Evolutionary conservation across 1,140 invertebrate genomes (phyloP).

Genomic region (Bombyx mandarina): DNA sequence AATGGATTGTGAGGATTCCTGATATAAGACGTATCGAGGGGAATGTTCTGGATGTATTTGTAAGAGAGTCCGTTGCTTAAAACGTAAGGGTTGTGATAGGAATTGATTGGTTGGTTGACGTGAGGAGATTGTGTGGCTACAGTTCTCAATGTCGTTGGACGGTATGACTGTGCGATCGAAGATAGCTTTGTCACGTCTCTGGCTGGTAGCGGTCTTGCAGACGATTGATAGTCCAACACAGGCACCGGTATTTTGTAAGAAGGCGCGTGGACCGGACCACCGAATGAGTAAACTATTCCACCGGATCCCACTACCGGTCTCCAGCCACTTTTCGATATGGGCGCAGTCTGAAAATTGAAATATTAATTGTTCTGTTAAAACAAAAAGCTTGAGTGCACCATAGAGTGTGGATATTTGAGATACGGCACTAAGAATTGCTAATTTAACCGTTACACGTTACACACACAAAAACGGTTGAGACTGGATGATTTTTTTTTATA

Average conservation of each 20-base stretch:
- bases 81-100: slow-evolving; percentile 61
- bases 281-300: slow-evolving; percentile 40
- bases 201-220: slow-evolving; percentile 49
- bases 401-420: neutral
- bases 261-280: slow-evolving; percentile 42
- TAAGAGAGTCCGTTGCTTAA: slow-evolving; percentile 45
- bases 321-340: slow-evolving; percentile 59
- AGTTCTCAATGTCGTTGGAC: slow-evolving; percentile 50
- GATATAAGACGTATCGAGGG: slow-evolving; percentile 38
- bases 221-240: slow-evolving; percentile 46
- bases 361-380: neutral
- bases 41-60: slow-evolving; percentile 55
- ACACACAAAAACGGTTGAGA: too few relatives aligned
- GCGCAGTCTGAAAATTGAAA: slow-evolving; percentile 37
- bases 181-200: slow-evolving; percentile 62
- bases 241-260: slow-evolving; percentile 42
- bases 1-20: slow-evolving; percentile 50
- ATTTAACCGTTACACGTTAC: too few relatives aligned
- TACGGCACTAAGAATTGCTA: neutral
- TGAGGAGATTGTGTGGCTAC: slow-evolving; percentile 20
- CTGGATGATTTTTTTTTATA: too few relatives aligned
- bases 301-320: slow-evolving; percentile 58
- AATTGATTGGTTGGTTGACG: slow-evolving; percentile 57
- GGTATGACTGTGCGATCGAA: slow-evolving; percentile 60
- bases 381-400: too few relatives aligned